Evolutionary conservation across 2,113 vertebrate species (phyloP), one percentile per base, ranked within the genome.

Genomic region (Psilopsiagon aymara): DNA sequence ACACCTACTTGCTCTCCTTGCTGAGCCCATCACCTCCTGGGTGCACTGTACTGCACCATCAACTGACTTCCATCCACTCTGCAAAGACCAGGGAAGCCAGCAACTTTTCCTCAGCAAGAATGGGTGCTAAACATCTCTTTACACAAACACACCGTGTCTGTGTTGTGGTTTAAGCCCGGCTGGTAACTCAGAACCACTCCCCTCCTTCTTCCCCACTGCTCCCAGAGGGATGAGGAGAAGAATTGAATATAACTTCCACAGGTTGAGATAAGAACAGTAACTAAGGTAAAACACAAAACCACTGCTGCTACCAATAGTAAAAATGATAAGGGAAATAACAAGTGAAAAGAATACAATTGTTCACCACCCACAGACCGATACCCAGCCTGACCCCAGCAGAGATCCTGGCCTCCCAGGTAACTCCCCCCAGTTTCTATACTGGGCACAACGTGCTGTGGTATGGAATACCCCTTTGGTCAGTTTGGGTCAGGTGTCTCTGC

Each of bases 131-230:
- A 19, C 21, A 8, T 0, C 64, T 37, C 82, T 17, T 6, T 1
- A 2, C 15, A n/a, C 68, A 47, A 14, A 14, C 3, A 15, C 9
- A 6, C 10, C 0, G 7, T 23, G 28, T 20, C 53, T 44, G 29
- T 19, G 57, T 7, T 3, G 2, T 23, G 57, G 57, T 23, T 35
- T 59, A 59, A 59, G 33, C 9, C 33, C 20, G 10, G 33, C 33
- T n/a, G 13, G 13, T n/a, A 59, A n/a, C 33, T 59, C 20, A 59
- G 55, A 59, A 59, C 55, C 33, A n/a, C 31, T 57, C 31, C 55
- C 19, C 19, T 57, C 55, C 55, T n/a, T n/a, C 33, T 59, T n/a
- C 55, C 33, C 33, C 55, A 21, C 33, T 59, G 33, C 33, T 59
- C 33, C 33, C 33, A n/a, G 55, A 59, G 9, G 55, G 55, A 59